Base-by-base conservation (phyloP, 1,140 invertebrate species). In the Tribolium madens region DNA sequence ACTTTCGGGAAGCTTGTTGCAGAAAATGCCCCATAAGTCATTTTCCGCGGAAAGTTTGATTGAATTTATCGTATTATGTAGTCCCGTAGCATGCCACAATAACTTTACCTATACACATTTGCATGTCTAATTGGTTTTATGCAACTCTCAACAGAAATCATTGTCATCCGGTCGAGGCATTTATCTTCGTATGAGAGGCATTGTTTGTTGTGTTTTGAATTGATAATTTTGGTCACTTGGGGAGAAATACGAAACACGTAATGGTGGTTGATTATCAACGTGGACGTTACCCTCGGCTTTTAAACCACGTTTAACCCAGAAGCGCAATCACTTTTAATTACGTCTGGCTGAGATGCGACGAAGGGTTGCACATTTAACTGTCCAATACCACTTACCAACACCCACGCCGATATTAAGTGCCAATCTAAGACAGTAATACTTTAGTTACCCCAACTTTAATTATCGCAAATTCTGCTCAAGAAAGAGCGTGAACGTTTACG, bases 301-400 rank as follows among this genome's bases (percentile, higher is more conserved):
- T 64, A 64, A 64, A 64, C 57, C 57, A 13, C 57, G 57, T 64
- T 64, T 21, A 64, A 64, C 21, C 57, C 57, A 64, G 26, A 26
- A 64, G 57, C 57, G 57, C 57, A 64, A 64, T 64, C 57, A 64
- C 57, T 64, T 64, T 26, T 64, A 64, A 64, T 64, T 64, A 64
- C 57, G 21, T 18, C 26, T 64, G 57, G 57, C 57, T 64, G 21
- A 26, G 57, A 21, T 64, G 57, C 26, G 57, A 26, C 57, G n/a
- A 26, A n/a, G 15, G 52, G 18, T 26, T 57, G 57, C 57, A 31
- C 57, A 64, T 64, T 64, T 64, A 64, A 64, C 57, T 64, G 57
- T 64, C 57, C 57, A 64, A 64, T 33, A 64, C 57, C 57, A 12
- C 57, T 33, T 33, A 26, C 57, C 26, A 18, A 21, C 57, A 64